A percentile compares a stretch with the other conserved stretches of the same genome.
phyloP scores from a whole-genome alignment of 2,888 invertebrate genomes.

The Cerastis rubricosa region DNA sequence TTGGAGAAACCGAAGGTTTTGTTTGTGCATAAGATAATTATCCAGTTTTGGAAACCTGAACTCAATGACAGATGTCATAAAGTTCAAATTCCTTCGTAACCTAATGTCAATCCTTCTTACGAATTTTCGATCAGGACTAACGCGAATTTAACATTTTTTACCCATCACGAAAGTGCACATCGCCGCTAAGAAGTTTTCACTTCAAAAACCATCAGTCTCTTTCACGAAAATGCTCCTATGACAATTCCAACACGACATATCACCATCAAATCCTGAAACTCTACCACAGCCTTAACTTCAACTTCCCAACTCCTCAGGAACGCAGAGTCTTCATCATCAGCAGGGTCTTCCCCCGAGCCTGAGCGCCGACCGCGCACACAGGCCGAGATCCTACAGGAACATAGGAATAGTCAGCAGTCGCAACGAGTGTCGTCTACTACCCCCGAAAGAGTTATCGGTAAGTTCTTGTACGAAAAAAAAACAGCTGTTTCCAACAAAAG shows the following conservation, averaged over 20 bases:
- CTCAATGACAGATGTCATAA: no score
- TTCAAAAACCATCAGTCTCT: neutral
- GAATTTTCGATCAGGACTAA: no score
- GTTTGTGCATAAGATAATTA: no score
- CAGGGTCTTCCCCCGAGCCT: constrained; percentile 81
- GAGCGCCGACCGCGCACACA: constrained; percentile 81
- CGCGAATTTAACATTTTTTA: no score
- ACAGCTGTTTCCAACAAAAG: no score
- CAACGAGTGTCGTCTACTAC: constrained; percentile 67
- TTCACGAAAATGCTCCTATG: accelerated
- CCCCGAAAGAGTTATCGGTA: constrained; percentile 74
- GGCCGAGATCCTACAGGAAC: constrained; percentile 86
- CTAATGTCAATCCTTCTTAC: no score
- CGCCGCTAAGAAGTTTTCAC: no score
- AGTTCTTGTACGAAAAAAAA: neutral
- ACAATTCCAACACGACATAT: neutral
- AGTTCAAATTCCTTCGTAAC: no score
- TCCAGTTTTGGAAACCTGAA: no score
- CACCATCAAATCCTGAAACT: constrained; percentile 1
- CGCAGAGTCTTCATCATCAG: constrained; percentile 86
- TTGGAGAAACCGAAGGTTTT: no score
- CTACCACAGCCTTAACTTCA: constrained; percentile 27
- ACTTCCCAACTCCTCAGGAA: constrained; percentile 72
- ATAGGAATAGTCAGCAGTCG: constrained; percentile 72
- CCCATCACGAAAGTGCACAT: no score